Evolutionary conservation across 2,888 invertebrate genomes (phyloP), one percentile per base, ranked within the genome.

Genomic region (Axea sp.): DNA sequence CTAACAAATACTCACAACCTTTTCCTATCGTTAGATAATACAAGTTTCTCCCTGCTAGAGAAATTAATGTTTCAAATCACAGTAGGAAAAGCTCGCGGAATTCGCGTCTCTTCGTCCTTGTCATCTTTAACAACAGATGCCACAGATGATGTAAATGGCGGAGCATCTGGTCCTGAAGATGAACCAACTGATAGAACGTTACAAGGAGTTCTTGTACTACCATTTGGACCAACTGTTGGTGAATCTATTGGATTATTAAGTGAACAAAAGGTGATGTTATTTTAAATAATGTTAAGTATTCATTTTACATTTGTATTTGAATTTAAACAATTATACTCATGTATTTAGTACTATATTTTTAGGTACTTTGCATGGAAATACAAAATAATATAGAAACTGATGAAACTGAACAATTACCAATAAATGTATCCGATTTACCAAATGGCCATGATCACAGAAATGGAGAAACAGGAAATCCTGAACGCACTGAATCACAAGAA

Each of bases 191-290:
- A 85, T 49, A 87, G 84, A 74, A 86, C 80, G 26, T 82, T 84
- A 12, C 89, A 90, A 68, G 88, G 89, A 1, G 93, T 95, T n/a
- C 87, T 95, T 12, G 91, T 94, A 30, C 92, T 95, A 79, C 92
- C 93, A 11, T 90, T 95, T 53, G 90, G 89, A 8, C 89, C 89
- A 51, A 89, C 88, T 11, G 88, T 89, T 15, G 90, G 90, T 26
- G 92, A 92, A 77, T 92, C 91, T 76, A 90, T 93, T 8, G 93
- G 93, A 15, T 90, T 93, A 77, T 84, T 92, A 5, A 90, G 92
- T 2, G 93, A 93, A 84, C 91, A 92, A 67, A 92, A 92, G 86
- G 91, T 92, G 3, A 2, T 14, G 5, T 14, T 12, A 2, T n/a
- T n/a, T n/a, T n/a, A n/a, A n/a, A n/a, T n/a, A n/a, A n/a, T n/a